Conservation (phyloP, 2,797 vertebrate genomes). For the Psittacula echo region DNA sequence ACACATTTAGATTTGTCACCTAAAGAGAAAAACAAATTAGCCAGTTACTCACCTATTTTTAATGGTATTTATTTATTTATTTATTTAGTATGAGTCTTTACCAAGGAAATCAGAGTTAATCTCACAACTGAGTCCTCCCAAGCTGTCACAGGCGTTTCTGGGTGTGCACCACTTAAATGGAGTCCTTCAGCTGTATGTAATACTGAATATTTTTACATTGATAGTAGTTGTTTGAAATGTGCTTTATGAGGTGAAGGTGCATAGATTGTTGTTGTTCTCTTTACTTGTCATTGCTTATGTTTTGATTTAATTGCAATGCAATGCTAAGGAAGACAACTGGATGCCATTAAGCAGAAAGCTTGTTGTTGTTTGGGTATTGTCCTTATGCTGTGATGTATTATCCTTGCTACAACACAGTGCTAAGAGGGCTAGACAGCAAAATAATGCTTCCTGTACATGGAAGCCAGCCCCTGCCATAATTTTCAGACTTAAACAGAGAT, state of each 20-base stretch:
- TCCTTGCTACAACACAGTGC: not conserved
- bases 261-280: not conserved
- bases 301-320: not conserved
- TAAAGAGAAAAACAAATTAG: conserved; percentile 33
- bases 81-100: conserved; percentile 19
- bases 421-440: not conserved
- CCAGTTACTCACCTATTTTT: not conserved
- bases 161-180: not conserved
- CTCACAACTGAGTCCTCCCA: not conserved
- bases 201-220: not conserved
- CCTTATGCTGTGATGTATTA: not conserved
- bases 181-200: not conserved
- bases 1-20: conserved; percentile 22
- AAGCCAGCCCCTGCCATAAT: not conserved
- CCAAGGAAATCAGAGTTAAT: conserved; percentile 4
- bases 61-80: not conserved
- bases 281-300: not conserved
- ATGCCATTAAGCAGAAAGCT: not conserved
- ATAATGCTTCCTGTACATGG: not conserved
- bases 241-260: not conserved
- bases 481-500: not conserved
- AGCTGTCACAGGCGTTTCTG: not conserved
- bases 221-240: not conserved
- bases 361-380: not conserved
- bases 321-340: not conserved